Conservation (phyloP, 1,140 invertebrate genomes). For the Orchestia grillus region DNA sequence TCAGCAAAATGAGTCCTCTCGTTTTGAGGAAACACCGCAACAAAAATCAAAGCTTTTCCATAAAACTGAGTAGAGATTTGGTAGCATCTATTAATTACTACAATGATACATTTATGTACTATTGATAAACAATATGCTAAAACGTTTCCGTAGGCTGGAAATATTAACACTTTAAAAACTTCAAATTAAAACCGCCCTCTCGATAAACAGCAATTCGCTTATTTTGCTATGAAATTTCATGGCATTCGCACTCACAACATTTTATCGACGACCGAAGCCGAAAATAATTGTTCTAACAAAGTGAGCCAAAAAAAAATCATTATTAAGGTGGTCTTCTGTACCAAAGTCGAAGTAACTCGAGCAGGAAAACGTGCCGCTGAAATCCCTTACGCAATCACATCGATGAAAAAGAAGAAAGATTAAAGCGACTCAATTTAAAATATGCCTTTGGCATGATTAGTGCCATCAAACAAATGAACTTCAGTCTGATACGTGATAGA, state of each 20-base stretch:
- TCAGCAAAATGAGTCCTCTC: background rate
- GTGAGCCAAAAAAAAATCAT: background rate
- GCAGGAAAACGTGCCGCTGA: background rate
- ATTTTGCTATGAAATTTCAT: background rate
- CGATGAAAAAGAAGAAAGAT: background rate
- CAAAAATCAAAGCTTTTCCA: background rate
- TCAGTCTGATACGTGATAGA: background rate
- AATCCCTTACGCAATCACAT: background rate
- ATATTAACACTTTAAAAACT: no score
- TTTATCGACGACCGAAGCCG: background rate
- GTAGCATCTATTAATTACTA: background rate
- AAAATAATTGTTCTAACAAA: background rate
- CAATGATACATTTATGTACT: background rate
- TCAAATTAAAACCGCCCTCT: background rate
- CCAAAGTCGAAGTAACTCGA: background rate
- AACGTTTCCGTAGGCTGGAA: no score
- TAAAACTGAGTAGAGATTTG: background rate
- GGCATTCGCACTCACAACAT: background rate
- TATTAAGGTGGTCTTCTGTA: background rate
- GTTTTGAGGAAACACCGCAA: background rate
- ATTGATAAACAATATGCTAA: background rate
- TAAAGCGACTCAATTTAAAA: background rate
- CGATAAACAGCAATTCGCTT: background rate
- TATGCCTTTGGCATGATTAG: background rate
- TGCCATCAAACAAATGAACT: background rate